Evolutionary conservation across 2,888 invertebrate genomes (phyloP).

Genomic region (Morpho deidamia): DNA sequence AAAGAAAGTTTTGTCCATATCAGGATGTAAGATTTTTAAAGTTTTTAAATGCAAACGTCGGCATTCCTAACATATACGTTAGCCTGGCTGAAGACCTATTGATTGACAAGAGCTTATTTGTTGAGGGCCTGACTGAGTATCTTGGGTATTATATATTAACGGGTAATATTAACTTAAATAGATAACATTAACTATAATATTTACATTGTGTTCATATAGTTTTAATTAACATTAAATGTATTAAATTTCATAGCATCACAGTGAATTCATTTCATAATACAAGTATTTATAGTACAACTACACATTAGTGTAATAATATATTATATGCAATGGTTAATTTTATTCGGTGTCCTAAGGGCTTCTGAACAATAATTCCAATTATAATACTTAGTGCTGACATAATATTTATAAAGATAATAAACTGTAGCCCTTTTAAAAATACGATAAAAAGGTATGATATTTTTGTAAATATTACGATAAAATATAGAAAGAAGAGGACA

Average conservation of each 20-base stretch:
- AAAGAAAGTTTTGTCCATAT: too few relatives aligned
- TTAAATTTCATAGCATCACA: slow-evolving; percentile 70
- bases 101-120: too few relatives aligned
- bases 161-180: slow-evolving; percentile 20
- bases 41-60: too few relatives aligned
- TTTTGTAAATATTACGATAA: neutral
- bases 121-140: too few relatives aligned
- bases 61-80: too few relatives aligned
- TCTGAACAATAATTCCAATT: slow-evolving; percentile 1
- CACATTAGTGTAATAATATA: slow-evolving; percentile 18
- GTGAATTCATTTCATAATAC: slow-evolving; percentile 52
- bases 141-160: neutral
- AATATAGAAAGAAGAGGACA: neutral
- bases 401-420: neutral
- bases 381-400: neutral
- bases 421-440: neutral
- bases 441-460: neutral
- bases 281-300: slow-evolving; percentile 22
- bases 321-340: neutral
- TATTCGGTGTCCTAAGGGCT: slow-evolving; percentile 8
- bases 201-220: slow-evolving; percentile 24
- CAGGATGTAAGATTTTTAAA: too few relatives aligned
- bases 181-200: slow-evolving; percentile 29
- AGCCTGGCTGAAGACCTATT: too few relatives aligned
- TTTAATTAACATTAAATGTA: slow-evolving; percentile 40